Conservation (phyloP, 2,113 vertebrate species). For the Dromas ardeola region DNA sequence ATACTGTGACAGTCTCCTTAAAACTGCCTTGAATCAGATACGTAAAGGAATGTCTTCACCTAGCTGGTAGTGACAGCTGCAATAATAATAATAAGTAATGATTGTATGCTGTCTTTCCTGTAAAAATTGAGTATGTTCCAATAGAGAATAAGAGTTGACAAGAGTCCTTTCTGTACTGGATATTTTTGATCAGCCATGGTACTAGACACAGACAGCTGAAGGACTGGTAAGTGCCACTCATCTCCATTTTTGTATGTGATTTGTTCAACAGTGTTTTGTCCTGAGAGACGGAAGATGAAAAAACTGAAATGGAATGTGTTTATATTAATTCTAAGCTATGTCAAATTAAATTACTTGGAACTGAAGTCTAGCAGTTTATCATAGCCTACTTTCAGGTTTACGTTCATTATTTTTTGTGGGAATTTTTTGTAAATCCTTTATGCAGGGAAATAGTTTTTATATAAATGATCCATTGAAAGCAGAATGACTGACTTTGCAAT, state of each 20-base stretch:
- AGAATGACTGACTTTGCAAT: neutral
- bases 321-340: constrained; percentile 7
- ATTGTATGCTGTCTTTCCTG: neutral
- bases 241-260: neutral
- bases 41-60: constrained; percentile 32
- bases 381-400: neutral
- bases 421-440: neutral
- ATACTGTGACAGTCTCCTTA: neutral
- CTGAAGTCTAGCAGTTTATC: neutral
- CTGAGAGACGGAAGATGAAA: neutral
- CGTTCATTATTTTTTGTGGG: neutral
- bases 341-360: constrained; percentile 43
- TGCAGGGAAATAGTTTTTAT: neutral
- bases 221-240: constrained; percentile 15
- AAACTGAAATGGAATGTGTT: neutral
- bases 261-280: neutral
- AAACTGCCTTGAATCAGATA: neutral
- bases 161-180: neutral
- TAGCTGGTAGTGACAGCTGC: constrained; percentile 34
- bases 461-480: neutral
- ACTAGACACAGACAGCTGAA: constrained; percentile 18
- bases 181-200: constrained; percentile 36
- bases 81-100: neutral
- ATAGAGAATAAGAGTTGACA: neutral
- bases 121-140: constrained; percentile 33